Evolutionary conservation across 2,113 vertebrate species (phyloP).

Genomic region (Bos javanicus): DNA sequence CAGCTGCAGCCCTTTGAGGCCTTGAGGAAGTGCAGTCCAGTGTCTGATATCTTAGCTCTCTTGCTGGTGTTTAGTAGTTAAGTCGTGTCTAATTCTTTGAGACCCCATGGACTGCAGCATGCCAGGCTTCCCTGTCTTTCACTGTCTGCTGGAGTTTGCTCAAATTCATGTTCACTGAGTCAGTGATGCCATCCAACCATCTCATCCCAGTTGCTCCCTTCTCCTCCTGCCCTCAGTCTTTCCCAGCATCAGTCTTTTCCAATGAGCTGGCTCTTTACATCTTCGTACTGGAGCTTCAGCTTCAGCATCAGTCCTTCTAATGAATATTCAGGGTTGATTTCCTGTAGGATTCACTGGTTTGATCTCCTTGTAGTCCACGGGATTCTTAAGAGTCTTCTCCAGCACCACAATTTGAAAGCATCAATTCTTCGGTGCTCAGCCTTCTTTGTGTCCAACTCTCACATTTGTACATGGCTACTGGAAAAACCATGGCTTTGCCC

Average conservation of each 20-base stretch:
- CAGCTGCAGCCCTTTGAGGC: background rate
- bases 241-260: background rate
- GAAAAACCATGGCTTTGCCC: background rate
- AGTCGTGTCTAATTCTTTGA: background rate
- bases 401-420: background rate
- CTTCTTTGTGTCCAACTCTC: background rate
- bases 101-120: background rate
- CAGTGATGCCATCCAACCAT: background rate
- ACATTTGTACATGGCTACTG: background rate
- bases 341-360: background rate
- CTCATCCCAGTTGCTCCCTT: background rate
- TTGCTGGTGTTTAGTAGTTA: background rate
- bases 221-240: background rate
- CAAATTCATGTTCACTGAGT: background rate
- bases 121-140: background rate
- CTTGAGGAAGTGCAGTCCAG: background rate
- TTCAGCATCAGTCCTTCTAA: background rate
- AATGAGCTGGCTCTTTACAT: background rate
- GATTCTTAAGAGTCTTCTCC: background rate
- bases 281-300: background rate
- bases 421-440: background rate
- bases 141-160: background rate
- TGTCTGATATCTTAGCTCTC: background rate
- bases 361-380: background rate
- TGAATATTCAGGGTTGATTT: background rate